Base-by-base conservation (phyloP, 2,113 vertebrate species). In the Condylura cristata region DNA sequence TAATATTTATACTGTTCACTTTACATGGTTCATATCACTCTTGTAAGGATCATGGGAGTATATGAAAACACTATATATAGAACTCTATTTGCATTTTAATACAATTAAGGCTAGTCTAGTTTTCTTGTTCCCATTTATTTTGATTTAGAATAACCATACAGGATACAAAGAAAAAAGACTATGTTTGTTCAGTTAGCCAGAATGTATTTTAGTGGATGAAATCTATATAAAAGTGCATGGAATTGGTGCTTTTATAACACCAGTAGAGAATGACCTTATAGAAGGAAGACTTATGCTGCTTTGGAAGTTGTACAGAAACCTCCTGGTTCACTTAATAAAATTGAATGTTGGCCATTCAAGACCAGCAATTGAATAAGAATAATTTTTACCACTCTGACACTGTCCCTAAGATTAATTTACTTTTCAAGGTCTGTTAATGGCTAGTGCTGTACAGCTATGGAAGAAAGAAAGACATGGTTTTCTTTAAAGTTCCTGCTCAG, bases 271-370 rank as follows among this genome's bases (percentile, higher is more conserved):
- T 75, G 28, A 58, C 34, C 28, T 82, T 86, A 37, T 56, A 28
- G 51, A 53, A 83, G 39, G 8, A 60, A 70, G 60, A 84, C 78
- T 92, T 86, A 81, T 88, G 83, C 58, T 95, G 32, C 14, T 94
- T 94, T 94, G 20, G 37, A 85, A 90, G 9, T 87, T 94, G 5
- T 76, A 37, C 13, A 22, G 20, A 66, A 91, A 71, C 30, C 39
- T 85, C 2, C 46, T 81, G 22, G 16, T 75, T 70, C 44, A 34
- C 30, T 95, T 92, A 85, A 71, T 70, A 82, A 93, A 94, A 81
- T 89, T 0, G 66, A 81, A 66, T 7, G 0, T 76, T 76, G 28
- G 2, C 13, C 18, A 44, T 87, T 18, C 24, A 76, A 48, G 32
- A 14, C 8, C 90, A 58, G 48, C 20, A n/a, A 24, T 74, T 8